Evolutionary conservation across 2,888 invertebrate genomes (phyloP), one percentile per base, ranked within the genome.

Genomic region (Belgica antarctica): DNA sequence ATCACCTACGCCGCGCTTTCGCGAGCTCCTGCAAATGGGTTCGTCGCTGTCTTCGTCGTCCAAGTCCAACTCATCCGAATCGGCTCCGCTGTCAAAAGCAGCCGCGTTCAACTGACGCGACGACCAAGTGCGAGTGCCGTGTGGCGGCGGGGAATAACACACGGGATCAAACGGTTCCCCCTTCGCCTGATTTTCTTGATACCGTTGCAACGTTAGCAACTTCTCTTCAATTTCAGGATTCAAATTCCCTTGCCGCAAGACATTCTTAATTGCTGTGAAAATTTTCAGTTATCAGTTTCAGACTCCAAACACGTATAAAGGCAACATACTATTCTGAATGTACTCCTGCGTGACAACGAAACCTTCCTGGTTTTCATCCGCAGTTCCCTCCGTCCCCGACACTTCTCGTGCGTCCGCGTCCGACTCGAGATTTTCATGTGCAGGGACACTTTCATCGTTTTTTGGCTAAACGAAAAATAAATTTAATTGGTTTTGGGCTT

Each of bases 181-280:
- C 75, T 87, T 87, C 87, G 89, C 88, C 76, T 86, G 86, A 74
- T 87, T 87, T 77, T 92, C 92, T 76, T 92, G 92, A 76, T 90
- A 92, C 63, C 90, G 85, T 79, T 94, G 94, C 75, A 94, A 83
- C 75, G 92, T 92, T 47, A 94, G 82, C 62, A 96, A 81, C 77
- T 95, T 96, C 76, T 95, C 94, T 78, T 94, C 94, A 73, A 95
- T 92, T 80, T 94, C 94, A 0, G 94, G 94, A 78, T 92, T 91
- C 24, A 94, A 83, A 78, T 93, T 94, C 76, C 94, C 93, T 80
- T 92, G 92, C 79, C 91, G 91, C 72, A 96, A 81, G n/a, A 94
- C 94, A 78, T 91, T 93, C 79, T 91, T 89, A 75, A 96, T 94
- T 12, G 94, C 94, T 94, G 83, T 70, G 82, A 81, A 72, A 66